Base-by-base conservation (phyloP, 2,888 invertebrate species). In the Ophonus ardosiacus region DNA sequence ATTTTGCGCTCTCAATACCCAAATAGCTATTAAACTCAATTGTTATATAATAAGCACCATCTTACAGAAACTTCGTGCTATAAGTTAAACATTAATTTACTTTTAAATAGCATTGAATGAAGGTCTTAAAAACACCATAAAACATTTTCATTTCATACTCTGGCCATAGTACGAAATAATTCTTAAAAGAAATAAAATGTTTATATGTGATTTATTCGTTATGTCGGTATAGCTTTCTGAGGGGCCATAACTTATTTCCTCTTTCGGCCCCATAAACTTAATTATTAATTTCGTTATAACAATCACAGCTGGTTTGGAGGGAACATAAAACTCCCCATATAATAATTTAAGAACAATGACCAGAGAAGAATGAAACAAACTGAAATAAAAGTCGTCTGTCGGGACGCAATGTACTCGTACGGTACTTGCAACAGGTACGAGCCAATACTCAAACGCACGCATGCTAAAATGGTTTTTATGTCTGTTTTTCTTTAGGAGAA, bases 241-340 rank as follows among this genome's bases (percentile, higher is more conserved):
- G 71, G n/a, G 43, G 7, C 51, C 71, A 43, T 74, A 74, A 43
- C 40, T 74, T 74, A 74, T 43, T 74, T 74, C 71, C 18, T 18
- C 68, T 74, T 24, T 43, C 15, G 40, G 15, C 40, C 71, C 17
- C 71, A 24, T 74, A 74, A 74, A 74, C 18, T 74, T 74, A 74
- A 74, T 74, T 74, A 74, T 74, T 74, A 74, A 43, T 74, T 74
- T 74, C 43, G 71, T 74, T 18, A 74, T 74, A 74, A 74, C 71
- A 74, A 74, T 74, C 43, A 31, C 38, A 68, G 68, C 31, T 68
- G 68, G 31, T 68, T 68, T 38, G 24, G 31, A 17, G 71, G 40
- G 68, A 40, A 74, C 71, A 74, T 74, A 74, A 74, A 68, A 74
- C 18, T 74, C 71, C 71, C 71, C 68, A 68, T 74, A 74, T 43